Evolutionary conservation across 2,888 invertebrate species (phyloP), one percentile per base, ranked within the genome.

Genomic region (Tridacna gigas): DNA sequence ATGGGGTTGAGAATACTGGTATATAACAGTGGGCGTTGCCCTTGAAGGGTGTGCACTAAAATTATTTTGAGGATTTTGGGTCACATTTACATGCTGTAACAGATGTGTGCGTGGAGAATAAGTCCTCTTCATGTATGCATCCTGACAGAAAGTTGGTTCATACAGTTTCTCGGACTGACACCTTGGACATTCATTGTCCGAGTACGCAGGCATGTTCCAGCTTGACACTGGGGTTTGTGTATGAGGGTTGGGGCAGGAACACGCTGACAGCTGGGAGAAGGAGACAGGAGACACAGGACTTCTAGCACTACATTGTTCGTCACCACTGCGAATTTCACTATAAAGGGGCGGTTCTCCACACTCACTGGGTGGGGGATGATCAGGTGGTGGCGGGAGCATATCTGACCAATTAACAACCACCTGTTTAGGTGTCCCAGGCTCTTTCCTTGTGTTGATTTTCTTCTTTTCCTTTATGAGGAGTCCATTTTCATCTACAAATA

Each of bases 321-420:
- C 88, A 71, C 51, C 71, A 71, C 71, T 71, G 45, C 83, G 87
- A 47, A 83, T 82, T 80, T 88, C 89, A 26, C 83, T 83, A 79
- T 90, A 89, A 51, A 87, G 74, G 47, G 89, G 80, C 20, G 85
- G 87, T 15, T 86, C 86, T 11, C 93, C 93, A 75, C 92, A 89
- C 77, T 93, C 93, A 86, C 92, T 94, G 7, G 94, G 94, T 13
- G 95, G 95, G 15, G 95, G 95, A 85, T 95, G 94, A 74, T 95
- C 95, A 1, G 95, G 95, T 5, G 95, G 95, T 25, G 95, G 95
- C 25, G 95, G 95, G 11, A 95, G 91, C 84, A 95, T 91, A 89
- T 94, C 95, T 22, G 93, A 93, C 87, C 94, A 93, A 86, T 93
- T 93, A n/a, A 92, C 90, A 56, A 93, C 91, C 79, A 93, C 93